Evolutionary conservation across 2,888 invertebrate genomes (phyloP), one percentile per base, ranked within the genome.

Genomic region (Beris morrisii): DNA sequence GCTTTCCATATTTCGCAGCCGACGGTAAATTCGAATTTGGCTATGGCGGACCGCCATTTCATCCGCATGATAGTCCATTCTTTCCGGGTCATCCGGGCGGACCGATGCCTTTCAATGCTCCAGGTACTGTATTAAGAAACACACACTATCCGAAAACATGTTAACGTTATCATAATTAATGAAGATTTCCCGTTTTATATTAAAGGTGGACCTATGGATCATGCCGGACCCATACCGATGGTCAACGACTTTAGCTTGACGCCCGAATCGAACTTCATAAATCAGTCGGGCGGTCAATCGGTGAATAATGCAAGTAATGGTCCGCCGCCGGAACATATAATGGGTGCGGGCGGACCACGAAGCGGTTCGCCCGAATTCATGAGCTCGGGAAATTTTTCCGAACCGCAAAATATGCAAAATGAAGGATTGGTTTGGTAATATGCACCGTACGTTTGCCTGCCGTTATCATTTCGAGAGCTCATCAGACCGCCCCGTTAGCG

Each of bases 11-110:
- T 82, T 95, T 95, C 82, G 89, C 90, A 74, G 87, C 91, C 73
- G 95, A 93, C 82, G 90, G 90, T 72, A 93, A 94, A 84, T 93
- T 93, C 84, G 93, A 94, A 81, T 94, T 93, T 82, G 91, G 92
- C 55, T 93, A 93, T 83, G 92, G 88, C 15, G 88, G 89, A 75
- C 91, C 91, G 71, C 91, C 92, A 72, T 90, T 91, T 81, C 92
- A 92, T 84, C 87, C 87, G 72, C 93, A 93, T 84, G 94, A 93
- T 76, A 87, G 86, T 45, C 88, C 88, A 52, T 94, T 93, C 83
- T 94, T 93, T 82, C 86, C 88, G 59, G 88, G 88, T 56, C 90
- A 88, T 81, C 91, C 91, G 64, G 87, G 87, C 72, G 85, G 84
- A 70, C 91, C 91, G 58, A 87, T 89, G 85, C 87, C 87, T 70